These are phyloP conservation scores for cattle (Bos taurus) DNA, from an alignment of 2,113 vertebrate species.

Conservation along the genomic window DNA sequence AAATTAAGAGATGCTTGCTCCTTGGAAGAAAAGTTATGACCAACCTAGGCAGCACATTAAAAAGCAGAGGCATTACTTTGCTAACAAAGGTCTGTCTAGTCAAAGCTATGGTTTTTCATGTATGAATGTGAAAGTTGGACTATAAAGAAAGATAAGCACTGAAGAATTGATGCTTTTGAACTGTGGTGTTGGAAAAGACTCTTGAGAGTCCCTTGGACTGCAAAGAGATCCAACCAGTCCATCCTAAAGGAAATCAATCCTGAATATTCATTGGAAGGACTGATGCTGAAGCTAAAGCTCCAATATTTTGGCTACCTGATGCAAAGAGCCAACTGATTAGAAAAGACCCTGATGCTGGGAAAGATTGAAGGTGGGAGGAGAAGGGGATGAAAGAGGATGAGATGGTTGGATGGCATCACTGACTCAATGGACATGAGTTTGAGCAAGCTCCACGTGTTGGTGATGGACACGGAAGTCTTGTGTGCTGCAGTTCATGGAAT, in stretches of 20 bases:
- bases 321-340: neutral
- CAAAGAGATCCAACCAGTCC: neutral
- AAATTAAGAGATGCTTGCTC: neutral
- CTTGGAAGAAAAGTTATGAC: neutral
- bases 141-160: neutral
- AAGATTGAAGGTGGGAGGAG: neutral
- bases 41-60: neutral
- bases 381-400: neutral
- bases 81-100: neutral
- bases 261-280: neutral
- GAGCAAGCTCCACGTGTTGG: neutral
- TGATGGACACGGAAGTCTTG: neutral
- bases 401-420: neutral
- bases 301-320: neutral
- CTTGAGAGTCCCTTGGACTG: neutral
- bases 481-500: neutral
- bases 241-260: neutral
- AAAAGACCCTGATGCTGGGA: neutral
- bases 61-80: neutral
- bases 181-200: neutral
- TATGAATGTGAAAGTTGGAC: neutral
- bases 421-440: neutral
- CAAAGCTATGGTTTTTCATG: neutral
- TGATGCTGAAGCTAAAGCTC: neutral
- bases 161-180: neutral